A percentile compares a stretch with the other conserved stretches of the same genome.
phyloP scores from a whole-genome alignment of 1,140 invertebrate genomes.

The Trachelipus rathkii region DNA sequence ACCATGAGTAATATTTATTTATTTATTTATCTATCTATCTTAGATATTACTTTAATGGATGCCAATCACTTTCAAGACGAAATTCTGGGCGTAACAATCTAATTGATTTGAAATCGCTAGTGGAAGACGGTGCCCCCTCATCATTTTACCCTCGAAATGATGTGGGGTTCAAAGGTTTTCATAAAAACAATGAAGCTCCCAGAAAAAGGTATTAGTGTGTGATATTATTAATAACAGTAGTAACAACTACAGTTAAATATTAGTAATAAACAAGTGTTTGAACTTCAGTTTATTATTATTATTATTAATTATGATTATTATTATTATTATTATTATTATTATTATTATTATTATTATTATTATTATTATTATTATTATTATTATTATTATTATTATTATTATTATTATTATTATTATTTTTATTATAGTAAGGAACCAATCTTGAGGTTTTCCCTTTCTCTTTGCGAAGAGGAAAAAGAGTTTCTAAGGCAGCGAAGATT shows the following conservation, averaged over 20 bases:
- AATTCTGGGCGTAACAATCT: slow-evolving; percentile 46
- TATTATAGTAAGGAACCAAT: slow-evolving; percentile 46
- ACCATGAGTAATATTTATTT: slow-evolving; percentile 5
- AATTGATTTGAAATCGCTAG: slow-evolving; percentile 44
- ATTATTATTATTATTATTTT: background rate
- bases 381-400: background rate
- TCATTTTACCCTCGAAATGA: slow-evolving; percentile 42
- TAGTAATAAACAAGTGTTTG: background rate
- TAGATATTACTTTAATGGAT: slow-evolving; percentile 49
- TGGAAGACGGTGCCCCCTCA: slow-evolving; percentile 33
- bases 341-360: background rate
- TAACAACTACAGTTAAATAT: no score
- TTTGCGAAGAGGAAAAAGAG: slow-evolving; percentile 53
- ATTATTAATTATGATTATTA: no score
- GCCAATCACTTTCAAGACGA: slow-evolving; percentile 48
- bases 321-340: no score
- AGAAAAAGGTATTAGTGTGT: slow-evolving; percentile 39
- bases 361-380: background rate
- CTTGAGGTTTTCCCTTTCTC: slow-evolving; percentile 49
- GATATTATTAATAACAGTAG: no score
- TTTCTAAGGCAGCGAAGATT: slow-evolving; percentile 49
- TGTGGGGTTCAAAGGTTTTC: slow-evolving; percentile 45
- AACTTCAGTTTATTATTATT: no score
- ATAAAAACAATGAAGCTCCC: slow-evolving; percentile 42
- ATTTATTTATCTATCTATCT: slow-evolving; percentile 28